Evolutionary conservation across 2,797 vertebrate genomes (phyloP).

Genomic region (Gymnopithys bicolor): DNA sequence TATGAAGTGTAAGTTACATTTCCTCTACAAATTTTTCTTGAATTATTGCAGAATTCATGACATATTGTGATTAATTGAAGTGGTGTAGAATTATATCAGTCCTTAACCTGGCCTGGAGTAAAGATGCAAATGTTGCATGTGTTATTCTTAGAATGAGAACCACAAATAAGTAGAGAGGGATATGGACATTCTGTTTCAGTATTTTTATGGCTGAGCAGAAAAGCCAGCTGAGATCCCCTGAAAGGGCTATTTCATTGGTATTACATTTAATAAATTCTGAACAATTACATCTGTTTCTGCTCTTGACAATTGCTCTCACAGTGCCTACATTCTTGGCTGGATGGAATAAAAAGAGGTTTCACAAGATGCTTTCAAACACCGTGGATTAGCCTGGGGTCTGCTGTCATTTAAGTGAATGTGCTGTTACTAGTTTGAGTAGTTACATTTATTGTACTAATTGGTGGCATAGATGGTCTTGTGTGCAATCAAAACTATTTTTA

Average conservation of each 20-base stretch:
- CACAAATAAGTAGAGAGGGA: neutral
- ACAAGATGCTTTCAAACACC: neutral
- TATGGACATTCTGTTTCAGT: neutral
- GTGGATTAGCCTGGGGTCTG: neutral
- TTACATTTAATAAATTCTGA: neutral
- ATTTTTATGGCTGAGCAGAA: neutral
- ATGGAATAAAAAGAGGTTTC: neutral
- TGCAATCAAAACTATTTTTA: conserved; percentile 23
- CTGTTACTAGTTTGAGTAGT: neutral
- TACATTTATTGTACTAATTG: conserved; percentile 3
- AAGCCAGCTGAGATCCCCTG: neutral
- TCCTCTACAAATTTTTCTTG: neutral
- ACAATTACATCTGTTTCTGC: neutral
- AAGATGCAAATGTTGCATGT: neutral
- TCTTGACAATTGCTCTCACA: neutral
- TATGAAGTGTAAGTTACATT: neutral
- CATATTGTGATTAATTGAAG: neutral
- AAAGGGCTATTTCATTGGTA: neutral
- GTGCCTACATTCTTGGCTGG: neutral
- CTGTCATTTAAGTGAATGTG: neutral
- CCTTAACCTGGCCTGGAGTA: neutral
- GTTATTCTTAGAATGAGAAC: neutral
- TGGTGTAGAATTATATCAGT: neutral
- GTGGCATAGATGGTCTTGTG: neutral
- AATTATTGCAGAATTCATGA: neutral